A percentile compares a stretch with the other conserved stretches of the same genome.
Conservation (phyloP, 2,888 invertebrate genomes). For the Drosophila borborema region DNA sequence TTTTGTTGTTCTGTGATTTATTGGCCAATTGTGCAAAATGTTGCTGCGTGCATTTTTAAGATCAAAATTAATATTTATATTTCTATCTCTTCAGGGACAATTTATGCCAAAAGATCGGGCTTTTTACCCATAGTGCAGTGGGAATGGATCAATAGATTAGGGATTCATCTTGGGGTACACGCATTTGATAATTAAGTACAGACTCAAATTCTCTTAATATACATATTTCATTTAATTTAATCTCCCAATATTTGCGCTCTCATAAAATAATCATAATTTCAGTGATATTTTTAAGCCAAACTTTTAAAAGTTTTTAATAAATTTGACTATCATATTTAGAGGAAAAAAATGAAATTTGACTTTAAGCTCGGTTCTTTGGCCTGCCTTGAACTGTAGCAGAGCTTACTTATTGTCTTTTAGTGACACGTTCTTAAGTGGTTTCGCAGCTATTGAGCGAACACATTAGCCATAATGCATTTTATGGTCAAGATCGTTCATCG, state of each 20-base stretch:
- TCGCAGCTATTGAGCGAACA: slow-evolving; percentile 1
- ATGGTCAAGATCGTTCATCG: slow-evolving; percentile 5
- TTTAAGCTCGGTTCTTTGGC: background rate
- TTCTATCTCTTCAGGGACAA: too few relatives aligned
- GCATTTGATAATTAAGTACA: background rate
- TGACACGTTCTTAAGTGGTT: slow-evolving; percentile 5
- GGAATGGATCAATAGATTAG: background rate
- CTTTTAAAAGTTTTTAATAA: background rate
- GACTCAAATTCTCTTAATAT: too few relatives aligned
- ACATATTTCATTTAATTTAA: background rate
- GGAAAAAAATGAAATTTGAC: background rate
- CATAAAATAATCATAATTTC: background rate
- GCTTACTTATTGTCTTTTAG: background rate
- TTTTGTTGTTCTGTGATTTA: too few relatives aligned
- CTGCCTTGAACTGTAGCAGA: slow-evolving; percentile 7
- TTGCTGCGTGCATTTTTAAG: too few relatives aligned
- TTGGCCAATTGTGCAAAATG: too few relatives aligned
- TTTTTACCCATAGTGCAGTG: too few relatives aligned
- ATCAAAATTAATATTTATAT: too few relatives aligned
- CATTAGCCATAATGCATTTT: slow-evolving; percentile 15
- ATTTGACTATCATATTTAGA: background rate
- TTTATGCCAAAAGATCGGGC: too few relatives aligned
- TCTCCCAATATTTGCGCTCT: background rate
- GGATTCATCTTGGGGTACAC: background rate
- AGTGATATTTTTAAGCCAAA: background rate